Evolutionary conservation across 1,140 invertebrate genomes (phyloP).

Genomic region (Drosophila kohkoa): DNA sequence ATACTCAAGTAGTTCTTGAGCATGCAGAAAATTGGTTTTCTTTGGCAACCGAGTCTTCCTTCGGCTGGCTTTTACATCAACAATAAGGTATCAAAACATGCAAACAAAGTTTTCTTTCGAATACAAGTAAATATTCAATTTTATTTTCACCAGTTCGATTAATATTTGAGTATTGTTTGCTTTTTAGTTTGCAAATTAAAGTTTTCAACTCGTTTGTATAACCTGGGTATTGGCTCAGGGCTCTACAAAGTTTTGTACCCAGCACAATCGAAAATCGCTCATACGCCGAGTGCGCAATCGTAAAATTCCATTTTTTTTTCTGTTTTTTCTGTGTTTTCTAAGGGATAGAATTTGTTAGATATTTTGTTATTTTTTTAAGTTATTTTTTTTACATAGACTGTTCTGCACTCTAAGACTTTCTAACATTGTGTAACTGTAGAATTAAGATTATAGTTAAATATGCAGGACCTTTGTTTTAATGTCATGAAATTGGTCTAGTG

Average conservation of each 20-base stretch:
- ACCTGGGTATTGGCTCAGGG: not conserved
- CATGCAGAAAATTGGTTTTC: constrained; percentile 68
- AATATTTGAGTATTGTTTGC: constrained; percentile 48
- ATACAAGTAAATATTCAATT: constrained; percentile 25
- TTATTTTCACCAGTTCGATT: constrained; percentile 27
- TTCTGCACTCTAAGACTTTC: not conserved
- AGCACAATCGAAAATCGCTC: constrained; percentile 11
- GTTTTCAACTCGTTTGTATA: constrained; percentile 24
- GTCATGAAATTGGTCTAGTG: not conserved
- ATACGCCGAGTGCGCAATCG: constrained; percentile 2
- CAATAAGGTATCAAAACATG: constrained; percentile 21
- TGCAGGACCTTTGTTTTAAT: not conserved
- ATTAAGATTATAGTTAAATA: not conserved
- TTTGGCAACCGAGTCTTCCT: constrained; percentile 53
- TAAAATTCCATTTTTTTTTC: not conserved
- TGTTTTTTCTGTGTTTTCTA: constrained; percentile 18
- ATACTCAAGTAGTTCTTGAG: constrained; percentile 60
- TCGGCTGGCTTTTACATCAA: constrained; percentile 25
- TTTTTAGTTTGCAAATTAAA: constrained; percentile 34
- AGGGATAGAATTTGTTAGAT: constrained; percentile 8
- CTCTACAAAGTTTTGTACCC: constrained; percentile 8
- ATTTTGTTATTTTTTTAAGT: not conserved
- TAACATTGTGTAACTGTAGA: not conserved
- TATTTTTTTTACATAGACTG: not conserved
- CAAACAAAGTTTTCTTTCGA: constrained; percentile 41